Evolutionary conservation across 2,888 invertebrate species (phyloP).

Genomic region (Leistus spinibarbis): DNA sequence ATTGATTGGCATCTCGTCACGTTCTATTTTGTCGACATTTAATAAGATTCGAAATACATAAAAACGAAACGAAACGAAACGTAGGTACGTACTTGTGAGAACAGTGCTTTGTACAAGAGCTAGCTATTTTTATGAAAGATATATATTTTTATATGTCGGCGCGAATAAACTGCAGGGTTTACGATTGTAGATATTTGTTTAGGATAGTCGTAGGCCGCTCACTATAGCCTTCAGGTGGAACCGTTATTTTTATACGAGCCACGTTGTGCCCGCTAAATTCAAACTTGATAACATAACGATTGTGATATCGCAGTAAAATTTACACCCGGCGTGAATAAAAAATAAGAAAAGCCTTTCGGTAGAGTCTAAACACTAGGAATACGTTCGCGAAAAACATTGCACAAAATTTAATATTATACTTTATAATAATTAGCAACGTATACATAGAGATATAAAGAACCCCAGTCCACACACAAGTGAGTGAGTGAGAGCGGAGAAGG

Average conservation of each 20-base stretch:
- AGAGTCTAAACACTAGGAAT: neutral
- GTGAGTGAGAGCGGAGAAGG: neutral
- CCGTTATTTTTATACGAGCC: conserved; percentile 33
- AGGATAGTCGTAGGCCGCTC: conserved; percentile 34
- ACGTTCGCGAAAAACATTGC: neutral
- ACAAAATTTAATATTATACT: neutral
- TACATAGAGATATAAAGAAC: neutral
- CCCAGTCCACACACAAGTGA: conserved; percentile 1
- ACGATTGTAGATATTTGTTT: conserved; percentile 35
- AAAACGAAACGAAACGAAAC: conserved; percentile 9
- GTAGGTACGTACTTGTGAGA: conserved; percentile 27
- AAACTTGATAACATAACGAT: conserved; percentile 9
- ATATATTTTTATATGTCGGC: conserved; percentile 39
- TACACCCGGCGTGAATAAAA: conserved; percentile 8
- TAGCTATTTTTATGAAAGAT: conserved; percentile 39
- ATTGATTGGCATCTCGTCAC: conserved; percentile 6
- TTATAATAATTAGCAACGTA: neutral
- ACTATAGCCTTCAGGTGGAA: conserved; percentile 29
- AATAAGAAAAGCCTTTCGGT: neutral
- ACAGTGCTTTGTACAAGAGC: conserved; percentile 36
- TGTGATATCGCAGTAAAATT: conserved; percentile 16
- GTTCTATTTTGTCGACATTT: conserved; percentile 5
- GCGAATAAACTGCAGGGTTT: conserved; percentile 35
- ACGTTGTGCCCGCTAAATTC: conserved; percentile 10
- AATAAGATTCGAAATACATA: conserved; percentile 15